Percentiles rank a stretch among this genome's conserved stretches.
Conservation (phyloP, 2,888 invertebrate genomes). For the Synanthedon formicaeformis region DNA sequence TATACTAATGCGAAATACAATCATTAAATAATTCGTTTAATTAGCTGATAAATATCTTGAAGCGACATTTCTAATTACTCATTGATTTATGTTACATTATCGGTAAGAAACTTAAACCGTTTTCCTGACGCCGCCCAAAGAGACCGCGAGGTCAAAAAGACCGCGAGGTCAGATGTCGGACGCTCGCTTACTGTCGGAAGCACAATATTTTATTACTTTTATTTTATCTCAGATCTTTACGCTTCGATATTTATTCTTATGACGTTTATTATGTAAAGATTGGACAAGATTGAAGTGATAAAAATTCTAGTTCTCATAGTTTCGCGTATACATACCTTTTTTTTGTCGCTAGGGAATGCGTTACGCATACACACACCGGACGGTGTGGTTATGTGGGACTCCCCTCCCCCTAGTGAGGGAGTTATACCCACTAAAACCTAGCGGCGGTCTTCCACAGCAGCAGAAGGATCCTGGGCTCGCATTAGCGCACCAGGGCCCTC, state of each 20-base stretch:
- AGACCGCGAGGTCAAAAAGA: not conserved
- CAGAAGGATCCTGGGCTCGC: too few relatives aligned
- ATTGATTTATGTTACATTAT: not conserved
- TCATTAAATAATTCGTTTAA: not conserved
- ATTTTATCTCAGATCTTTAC: not conserved
- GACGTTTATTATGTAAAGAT: not conserved
- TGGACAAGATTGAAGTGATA: not conserved
- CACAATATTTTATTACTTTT: not conserved
- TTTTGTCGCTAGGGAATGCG: too few relatives aligned
- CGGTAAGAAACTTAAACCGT: not conserved
- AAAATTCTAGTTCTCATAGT: not conserved
- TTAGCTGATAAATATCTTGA: not conserved
- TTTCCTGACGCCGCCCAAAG: not conserved
- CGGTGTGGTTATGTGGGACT: too few relatives aligned
- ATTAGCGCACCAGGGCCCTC: too few relatives aligned
- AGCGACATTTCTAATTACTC: not conserved
- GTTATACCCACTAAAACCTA: too few relatives aligned
- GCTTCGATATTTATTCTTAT: not conserved
- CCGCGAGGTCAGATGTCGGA: not conserved
- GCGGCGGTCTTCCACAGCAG: too few relatives aligned
- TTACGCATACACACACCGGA: too few relatives aligned
- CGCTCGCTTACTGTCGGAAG: not conserved
- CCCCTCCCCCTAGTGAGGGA: too few relatives aligned
- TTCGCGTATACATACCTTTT: too few relatives aligned
- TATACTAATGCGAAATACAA: not conserved